Conservation (phyloP, 2,888 invertebrate genomes). For the Erebia epiphron region DNA sequence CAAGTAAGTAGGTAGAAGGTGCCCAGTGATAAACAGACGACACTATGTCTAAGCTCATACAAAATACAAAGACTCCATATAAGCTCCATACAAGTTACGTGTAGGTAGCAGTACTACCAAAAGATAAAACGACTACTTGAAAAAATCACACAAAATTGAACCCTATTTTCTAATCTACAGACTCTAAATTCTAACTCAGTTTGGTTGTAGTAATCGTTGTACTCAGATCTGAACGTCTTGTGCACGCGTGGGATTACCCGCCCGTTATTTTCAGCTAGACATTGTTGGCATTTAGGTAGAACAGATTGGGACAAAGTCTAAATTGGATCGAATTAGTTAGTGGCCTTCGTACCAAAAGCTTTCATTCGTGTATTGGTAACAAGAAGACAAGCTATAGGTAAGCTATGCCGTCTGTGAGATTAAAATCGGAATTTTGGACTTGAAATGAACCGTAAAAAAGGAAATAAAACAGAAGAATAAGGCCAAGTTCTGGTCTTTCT, state of each 20-base stretch:
- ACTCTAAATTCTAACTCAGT: conserved; percentile 6
- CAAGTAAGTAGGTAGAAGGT: not conserved
- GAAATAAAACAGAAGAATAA: too few species aligned
- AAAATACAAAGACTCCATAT: conserved; percentile 32
- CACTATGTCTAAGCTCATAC: conserved; percentile 24
- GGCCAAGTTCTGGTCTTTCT: too few species aligned
- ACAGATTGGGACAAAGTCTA: conserved; percentile 16
- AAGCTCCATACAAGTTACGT: conserved; percentile 35
- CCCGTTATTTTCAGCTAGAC: conserved; percentile 48
- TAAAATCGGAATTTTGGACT: too few species aligned
- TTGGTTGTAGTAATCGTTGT: conserved; percentile 45
- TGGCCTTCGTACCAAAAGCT: not conserved
- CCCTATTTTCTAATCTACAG: conserved; percentile 13
- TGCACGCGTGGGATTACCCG: conserved; percentile 55
- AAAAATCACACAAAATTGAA: conserved; percentile 19
- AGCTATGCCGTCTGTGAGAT: too few species aligned
- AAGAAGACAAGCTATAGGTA: too few species aligned
- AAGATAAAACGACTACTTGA: conserved; percentile 41
- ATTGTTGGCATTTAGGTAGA: conserved; percentile 27
- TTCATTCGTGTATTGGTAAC: too few species aligned
- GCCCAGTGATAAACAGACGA: conserved; percentile 16
- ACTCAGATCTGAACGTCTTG: conserved; percentile 54
- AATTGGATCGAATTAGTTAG: not conserved
- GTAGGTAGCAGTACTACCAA: conserved; percentile 40
- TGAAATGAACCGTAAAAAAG: too few species aligned